A percentile compares a stretch with the other conserved stretches of the same genome.
phyloP scores from a whole-genome alignment of 2,797 vertebrate genomes.

The Myotis daubentonii region DNA sequence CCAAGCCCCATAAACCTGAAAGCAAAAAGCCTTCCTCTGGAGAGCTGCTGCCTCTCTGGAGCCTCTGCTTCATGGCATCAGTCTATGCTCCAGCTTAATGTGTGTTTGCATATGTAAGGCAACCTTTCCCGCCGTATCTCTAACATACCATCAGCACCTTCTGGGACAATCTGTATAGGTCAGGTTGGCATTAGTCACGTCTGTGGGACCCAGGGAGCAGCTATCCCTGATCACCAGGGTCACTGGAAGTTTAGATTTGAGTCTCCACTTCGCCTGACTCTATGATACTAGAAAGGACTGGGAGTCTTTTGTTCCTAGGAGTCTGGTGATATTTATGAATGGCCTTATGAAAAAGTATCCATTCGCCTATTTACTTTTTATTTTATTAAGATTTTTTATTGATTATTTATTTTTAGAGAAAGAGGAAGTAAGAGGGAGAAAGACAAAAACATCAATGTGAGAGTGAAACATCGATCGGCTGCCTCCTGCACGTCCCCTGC shows the following conservation, averaged over 20 bases:
- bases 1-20: background rate
- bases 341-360: slow-evolving; percentile 26
- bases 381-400: too few species aligned
- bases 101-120: background rate
- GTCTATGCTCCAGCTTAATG: background rate
- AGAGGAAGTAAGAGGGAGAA: too few species aligned
- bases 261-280: background rate
- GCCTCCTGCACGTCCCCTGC: too few species aligned
- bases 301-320: background rate
- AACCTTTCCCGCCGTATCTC: background rate
- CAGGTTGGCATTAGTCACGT: background rate
- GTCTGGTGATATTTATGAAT: slow-evolving; percentile 41
- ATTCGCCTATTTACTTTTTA: slow-evolving; percentile 28
- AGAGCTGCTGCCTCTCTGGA: background rate
- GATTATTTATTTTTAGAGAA: too few species aligned
- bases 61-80: fast-evolving
- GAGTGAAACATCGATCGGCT: too few species aligned
- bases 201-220: background rate
- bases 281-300: background rate
- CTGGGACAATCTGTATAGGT: background rate
- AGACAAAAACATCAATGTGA: too few species aligned
- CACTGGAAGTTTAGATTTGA: background rate
- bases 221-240: background rate
- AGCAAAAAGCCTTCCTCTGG: background rate
- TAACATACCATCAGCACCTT: background rate